These are phyloP conservation scores for Phymatocera aterrima DNA, from an alignment of 2,888 invertebrate genomes.

Conservation along the genomic window DNA sequence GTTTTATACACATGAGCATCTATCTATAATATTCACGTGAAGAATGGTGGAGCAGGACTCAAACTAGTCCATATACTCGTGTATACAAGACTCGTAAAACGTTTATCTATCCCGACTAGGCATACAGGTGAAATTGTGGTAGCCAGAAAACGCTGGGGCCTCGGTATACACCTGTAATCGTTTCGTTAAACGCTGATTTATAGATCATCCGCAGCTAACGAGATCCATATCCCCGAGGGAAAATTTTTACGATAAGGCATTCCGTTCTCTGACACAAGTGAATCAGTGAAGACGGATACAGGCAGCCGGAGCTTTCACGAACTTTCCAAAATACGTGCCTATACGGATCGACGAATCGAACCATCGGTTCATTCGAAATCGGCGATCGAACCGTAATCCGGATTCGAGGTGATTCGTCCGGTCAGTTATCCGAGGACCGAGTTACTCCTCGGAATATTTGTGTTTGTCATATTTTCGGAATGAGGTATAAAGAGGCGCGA, in stretches of 20 bases:
- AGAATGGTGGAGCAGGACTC: neutral
- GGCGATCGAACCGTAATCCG: too few species aligned
- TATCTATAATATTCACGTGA: slow-evolving; percentile 10
- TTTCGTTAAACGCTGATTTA: slow-evolving; percentile 39
- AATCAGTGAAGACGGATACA: too few species aligned
- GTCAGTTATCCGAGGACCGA: too few species aligned
- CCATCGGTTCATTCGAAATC: too few species aligned
- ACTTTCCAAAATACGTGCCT: too few species aligned
- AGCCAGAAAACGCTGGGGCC: slow-evolving; percentile 17
- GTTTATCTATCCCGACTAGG: neutral
- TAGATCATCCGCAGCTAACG: slow-evolving; percentile 32
- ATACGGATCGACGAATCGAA: too few species aligned
- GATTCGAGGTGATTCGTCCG: too few species aligned
- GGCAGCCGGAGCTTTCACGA: too few species aligned
- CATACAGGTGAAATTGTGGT: neutral
- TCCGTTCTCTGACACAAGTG: neutral
- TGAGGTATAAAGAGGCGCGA: neutral
- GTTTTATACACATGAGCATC: too few species aligned
- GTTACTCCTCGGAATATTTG: too few species aligned
- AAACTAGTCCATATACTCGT: neutral
- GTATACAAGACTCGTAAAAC: neutral
- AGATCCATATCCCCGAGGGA: neutral
- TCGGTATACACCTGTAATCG: too few species aligned
- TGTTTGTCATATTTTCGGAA: neutral
- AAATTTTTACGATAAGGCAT: neutral